Evolutionary conservation across 2,888 invertebrate genomes (phyloP), one percentile per base, ranked within the genome.

Genomic region (Melolontha melolontha): DNA sequence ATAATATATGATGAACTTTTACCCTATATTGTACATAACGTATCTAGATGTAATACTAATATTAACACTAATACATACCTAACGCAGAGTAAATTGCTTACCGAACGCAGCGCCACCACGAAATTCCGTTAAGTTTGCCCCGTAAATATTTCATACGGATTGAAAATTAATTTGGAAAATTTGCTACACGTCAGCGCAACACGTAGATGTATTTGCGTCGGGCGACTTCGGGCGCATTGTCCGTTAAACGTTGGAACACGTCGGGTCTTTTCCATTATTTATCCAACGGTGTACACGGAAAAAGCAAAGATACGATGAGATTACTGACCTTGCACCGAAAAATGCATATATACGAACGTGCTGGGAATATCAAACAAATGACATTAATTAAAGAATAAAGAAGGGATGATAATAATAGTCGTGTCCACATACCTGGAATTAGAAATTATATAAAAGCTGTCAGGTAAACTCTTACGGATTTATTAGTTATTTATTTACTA

Each of bases 161-260:
- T 66, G 66, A 66, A 66, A 66, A 66, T 66, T 66, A 59, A 66
- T 66, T 66, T 66, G 57, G 59, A 50, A 59, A 66, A 66, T 57
- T 66, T 66, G 59, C 50, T 66, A 66, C 66, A 66, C 64, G 64
- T 64, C 64, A 64, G 64, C 64, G 59, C 44, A 59, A 59, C 59
- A 44, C 59, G 59, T 59, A 59, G 59, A 22, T 29, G 59, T 47
- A 59, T 29, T 29, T 14, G 39, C 57, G 22, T 17, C 40, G 22
- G 42, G 11, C 41, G 44, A 44, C 34, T 29, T 29, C 44, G 14
- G 29, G 59, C 59, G 59, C 59, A 59, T 44, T 59, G 59, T 44
- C 47, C 44, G 27, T 12, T 44, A 59, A 59, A 27, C 59, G 59
- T 29, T 44, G 59, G 44, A 59, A 59, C 59, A 59, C 59, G 59